Conservation (phyloP, 1,140 invertebrate species). For the Calycopis cecrops region DNA sequence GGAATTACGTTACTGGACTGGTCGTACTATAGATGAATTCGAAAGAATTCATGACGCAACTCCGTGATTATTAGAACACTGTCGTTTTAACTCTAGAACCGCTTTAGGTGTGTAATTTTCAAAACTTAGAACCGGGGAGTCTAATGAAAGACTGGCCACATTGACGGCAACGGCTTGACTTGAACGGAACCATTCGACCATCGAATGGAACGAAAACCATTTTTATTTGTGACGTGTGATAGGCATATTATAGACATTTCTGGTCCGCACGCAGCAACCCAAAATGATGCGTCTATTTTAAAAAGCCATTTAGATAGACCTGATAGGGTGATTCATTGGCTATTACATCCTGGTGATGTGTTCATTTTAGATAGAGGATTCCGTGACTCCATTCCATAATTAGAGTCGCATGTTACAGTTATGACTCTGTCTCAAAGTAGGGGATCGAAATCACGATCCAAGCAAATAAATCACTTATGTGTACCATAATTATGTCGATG, state of each 20-base stretch:
- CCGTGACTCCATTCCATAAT: neutral
- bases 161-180: neutral
- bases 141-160: neutral
- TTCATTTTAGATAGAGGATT: too few species aligned
- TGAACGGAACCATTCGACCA: neutral
- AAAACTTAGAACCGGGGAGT: slow-evolving; percentile 13
- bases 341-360: slow-evolving; percentile 5
- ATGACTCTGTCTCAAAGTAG: slow-evolving; percentile 1
- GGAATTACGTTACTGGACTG: slow-evolving; percentile 7
- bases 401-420: neutral
- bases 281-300: neutral
- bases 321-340: slow-evolving; percentile 5
- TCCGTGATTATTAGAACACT: neutral
- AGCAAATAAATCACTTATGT: slow-evolving; percentile 4
- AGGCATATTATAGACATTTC: neutral
- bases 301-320: too few species aligned
- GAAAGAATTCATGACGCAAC: too few species aligned
- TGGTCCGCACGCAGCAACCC: neutral
- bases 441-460: neutral
- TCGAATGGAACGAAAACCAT: neutral
- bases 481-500: slow-evolving; percentile 7
- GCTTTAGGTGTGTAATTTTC: slow-evolving; percentile 2
- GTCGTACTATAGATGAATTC: too few species aligned
- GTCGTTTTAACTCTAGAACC: neutral
- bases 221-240: slow-evolving; percentile 10